Conservation (phyloP, 2,888 invertebrate species). For the Andrena camellia region DNA sequence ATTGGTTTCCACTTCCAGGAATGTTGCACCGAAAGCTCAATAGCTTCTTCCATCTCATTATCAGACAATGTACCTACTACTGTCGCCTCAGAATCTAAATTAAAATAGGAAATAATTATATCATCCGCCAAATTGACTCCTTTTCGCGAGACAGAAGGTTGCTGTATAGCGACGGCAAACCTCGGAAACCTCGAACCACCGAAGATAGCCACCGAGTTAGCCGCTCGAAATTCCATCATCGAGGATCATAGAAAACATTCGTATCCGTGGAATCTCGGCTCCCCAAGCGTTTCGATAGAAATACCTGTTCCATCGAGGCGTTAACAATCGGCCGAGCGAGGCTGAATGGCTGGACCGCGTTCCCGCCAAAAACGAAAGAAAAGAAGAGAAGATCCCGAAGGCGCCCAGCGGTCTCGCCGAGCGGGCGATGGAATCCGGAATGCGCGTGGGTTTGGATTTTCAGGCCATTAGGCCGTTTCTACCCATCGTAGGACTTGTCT, state of each 20-base stretch:
- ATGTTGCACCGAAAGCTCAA: no score
- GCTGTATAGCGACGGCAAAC: no score
- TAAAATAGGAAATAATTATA: no score
- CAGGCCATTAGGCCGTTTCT: constrained; percentile 62
- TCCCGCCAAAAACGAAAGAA: constrained; percentile 54
- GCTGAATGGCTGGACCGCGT: constrained; percentile 41
- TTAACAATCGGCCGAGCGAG: constrained; percentile 39
- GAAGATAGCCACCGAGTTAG: neutral
- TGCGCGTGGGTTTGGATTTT: constrained; percentile 67
- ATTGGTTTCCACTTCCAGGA: neutral
- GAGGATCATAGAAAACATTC: constrained; percentile 12
- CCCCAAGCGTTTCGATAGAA: constrained; percentile 12
- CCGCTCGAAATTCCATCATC: constrained; percentile 30
- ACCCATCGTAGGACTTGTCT: constrained; percentile 32
- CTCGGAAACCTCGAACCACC: neutral
- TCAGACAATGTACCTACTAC: no score
- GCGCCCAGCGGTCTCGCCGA: constrained; percentile 73
- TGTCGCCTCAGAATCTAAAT: no score
- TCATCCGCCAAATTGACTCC: no score
- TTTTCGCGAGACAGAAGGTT: no score
- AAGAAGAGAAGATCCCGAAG: constrained; percentile 44
- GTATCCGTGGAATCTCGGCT: constrained; percentile 2
- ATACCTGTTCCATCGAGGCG: constrained; percentile 50
- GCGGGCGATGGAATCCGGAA: constrained; percentile 53
- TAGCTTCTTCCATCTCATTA: no score